phyloP scores from a whole-genome alignment of 2,797 vertebrate genomes.

The Sphenopsis melanotis region DNA sequence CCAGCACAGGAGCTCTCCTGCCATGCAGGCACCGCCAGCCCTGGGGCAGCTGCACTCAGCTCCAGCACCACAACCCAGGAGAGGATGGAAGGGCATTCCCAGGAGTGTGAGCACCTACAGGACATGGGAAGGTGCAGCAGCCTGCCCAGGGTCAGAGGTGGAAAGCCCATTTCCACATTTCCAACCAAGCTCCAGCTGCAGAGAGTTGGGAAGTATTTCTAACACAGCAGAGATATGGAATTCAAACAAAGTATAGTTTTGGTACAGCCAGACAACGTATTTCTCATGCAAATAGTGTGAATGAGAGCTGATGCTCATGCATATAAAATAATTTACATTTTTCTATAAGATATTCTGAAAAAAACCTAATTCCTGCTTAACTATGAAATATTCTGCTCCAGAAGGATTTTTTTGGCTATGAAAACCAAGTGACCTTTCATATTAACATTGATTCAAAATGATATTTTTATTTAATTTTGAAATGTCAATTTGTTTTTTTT shows the following conservation, averaged over 20 bases:
- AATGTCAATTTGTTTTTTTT: constrained; percentile 46
- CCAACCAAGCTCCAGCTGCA: not conserved
- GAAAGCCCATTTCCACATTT: not conserved
- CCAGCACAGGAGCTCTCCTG: not conserved
- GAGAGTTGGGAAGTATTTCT: not conserved
- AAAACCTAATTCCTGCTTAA: not conserved
- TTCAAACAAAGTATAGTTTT: not conserved
- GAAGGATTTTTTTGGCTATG: not conserved
- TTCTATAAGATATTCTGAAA: not conserved
- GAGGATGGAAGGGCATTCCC: not conserved
- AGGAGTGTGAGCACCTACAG: rapidly evolving
- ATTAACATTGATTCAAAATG: constrained; percentile 38
- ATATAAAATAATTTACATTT: not conserved
- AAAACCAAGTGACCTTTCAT: constrained; percentile 45
- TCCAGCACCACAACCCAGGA: rapidly evolving
- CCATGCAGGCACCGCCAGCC: rapidly evolving
- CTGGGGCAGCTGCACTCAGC: rapidly evolving
- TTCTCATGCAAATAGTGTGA: not conserved
- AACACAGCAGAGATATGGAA: not conserved
- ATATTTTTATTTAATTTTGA: constrained; percentile 45
- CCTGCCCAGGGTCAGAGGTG: rapidly evolving
- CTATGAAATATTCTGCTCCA: not conserved
- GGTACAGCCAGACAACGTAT: not conserved
- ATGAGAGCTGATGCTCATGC: not conserved
- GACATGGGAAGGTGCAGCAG: rapidly evolving